phyloP scores from a whole-genome alignment of 1,140 invertebrate species.

The Mamestra configurata region DNA sequence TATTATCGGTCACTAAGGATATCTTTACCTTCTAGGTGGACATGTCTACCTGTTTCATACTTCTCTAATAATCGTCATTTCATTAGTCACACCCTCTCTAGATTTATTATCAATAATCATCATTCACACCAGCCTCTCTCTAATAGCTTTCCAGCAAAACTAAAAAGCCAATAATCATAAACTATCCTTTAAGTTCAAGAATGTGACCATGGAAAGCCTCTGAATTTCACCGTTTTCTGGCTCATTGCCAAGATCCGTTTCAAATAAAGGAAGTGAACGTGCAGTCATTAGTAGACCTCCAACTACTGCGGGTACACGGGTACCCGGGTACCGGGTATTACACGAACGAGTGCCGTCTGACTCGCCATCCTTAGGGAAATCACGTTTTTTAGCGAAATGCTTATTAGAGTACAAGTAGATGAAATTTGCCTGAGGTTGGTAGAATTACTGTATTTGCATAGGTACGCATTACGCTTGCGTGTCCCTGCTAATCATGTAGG shows the following conservation, averaged over 20 bases:
- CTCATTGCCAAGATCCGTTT: conserved; percentile 23
- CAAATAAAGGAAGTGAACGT: conserved; percentile 28
- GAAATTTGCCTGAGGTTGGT: background rate
- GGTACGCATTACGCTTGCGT: background rate
- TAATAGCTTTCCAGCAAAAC: too few relatives aligned
- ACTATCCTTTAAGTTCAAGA: too few relatives aligned
- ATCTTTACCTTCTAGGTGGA: too few relatives aligned
- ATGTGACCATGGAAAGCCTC: background rate
- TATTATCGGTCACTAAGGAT: too few relatives aligned
- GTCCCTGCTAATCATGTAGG: too few relatives aligned
- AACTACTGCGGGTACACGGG: background rate
- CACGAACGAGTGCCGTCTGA: conserved; percentile 10
- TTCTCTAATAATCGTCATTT: too few relatives aligned
- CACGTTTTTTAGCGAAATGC: conserved; percentile 29
- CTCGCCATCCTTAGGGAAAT: conserved; percentile 12
- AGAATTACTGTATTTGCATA: background rate
- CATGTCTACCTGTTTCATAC: too few relatives aligned
- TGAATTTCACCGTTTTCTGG: background rate
- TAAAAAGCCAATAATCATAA: too few relatives aligned
- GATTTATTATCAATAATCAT: too few relatives aligned
- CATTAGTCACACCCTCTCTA: too few relatives aligned
- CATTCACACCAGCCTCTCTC: too few relatives aligned
- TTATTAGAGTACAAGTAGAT: conserved; percentile 1
- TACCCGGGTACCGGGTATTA: background rate
- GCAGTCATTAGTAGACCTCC: conserved; percentile 15